phyloP scores from a whole-genome alignment of 2,888 invertebrate genomes.

The Drosophila robusta region DNA sequence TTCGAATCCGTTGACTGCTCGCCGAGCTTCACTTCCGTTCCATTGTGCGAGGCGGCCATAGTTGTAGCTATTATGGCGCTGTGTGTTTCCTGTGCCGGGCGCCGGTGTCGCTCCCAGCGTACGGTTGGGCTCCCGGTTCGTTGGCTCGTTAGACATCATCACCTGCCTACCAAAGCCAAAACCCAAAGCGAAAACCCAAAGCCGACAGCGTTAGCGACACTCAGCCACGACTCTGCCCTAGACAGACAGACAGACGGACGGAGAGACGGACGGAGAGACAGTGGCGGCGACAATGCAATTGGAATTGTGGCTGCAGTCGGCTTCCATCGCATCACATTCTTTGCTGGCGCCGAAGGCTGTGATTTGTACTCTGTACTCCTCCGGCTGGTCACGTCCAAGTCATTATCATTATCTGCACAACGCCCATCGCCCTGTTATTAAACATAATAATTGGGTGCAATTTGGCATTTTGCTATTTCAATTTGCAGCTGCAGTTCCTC shows the following conservation, averaged over 20 bases:
- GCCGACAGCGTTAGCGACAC: conserved; percentile 40
- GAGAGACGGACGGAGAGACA: not conserved
- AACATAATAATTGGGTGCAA: conserved; percentile 47
- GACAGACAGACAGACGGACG: not conserved
- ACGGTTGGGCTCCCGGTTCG: conserved; percentile 6
- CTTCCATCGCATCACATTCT: conserved; percentile 16
- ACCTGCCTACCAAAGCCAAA: conserved; percentile 21
- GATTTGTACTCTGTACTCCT: conserved; percentile 3
- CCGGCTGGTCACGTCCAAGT: conserved; percentile 43
- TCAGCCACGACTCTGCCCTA: conserved; percentile 7
- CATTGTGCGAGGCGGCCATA: conserved; percentile 45
- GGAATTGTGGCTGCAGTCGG: conserved; percentile 26
- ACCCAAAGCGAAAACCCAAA: conserved; percentile 23
- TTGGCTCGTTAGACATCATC: conserved; percentile 33
- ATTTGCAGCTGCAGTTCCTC: conserved; percentile 17
- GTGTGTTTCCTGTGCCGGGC: conserved; percentile 47
- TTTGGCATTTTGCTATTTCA: conserved; percentile 42
- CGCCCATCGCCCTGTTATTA: conserved; percentile 35
- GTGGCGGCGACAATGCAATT: conserved; percentile 40
- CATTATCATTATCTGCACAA: conserved; percentile 41
- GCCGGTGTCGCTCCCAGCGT: conserved; percentile 16
- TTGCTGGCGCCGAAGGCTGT: conserved; percentile 31
- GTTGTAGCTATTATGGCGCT: conserved; percentile 54
- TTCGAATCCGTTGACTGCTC: conserved; percentile 39
- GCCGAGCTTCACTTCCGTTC: conserved; percentile 47